Conservation (phyloP, 2,888 invertebrate species). For the Metacarcinus magister region DNA sequence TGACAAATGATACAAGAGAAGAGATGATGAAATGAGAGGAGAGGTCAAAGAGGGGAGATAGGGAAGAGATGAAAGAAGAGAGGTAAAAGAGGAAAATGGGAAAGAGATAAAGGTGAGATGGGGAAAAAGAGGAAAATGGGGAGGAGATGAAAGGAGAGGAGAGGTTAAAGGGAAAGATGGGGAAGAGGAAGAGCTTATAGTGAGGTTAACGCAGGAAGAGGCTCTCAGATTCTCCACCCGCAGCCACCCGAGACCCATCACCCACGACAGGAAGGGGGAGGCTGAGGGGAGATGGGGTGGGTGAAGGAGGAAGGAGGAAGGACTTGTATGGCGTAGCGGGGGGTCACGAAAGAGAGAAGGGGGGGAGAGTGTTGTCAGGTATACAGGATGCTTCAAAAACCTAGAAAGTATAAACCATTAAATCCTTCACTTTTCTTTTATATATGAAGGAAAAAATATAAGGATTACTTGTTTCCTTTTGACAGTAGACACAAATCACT, state of each 20-base stretch:
- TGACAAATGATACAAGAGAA: not conserved
- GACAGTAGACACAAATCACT: no score
- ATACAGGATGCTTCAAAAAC: no score
- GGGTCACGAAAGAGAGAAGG: slow-evolving; percentile 38
- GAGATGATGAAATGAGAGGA: not conserved
- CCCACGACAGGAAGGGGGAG: not conserved
- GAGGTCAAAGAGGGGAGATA: not conserved
- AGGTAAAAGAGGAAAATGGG: not conserved
- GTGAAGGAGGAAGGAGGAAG: not conserved
- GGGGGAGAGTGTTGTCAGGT: not conserved
- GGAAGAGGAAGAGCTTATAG: not conserved
- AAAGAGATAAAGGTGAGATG: not conserved
- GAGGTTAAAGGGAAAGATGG: not conserved
- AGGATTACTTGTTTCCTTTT: no score
- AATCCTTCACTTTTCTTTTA: no score
- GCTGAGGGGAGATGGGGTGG: not conserved
- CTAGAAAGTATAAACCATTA: no score
- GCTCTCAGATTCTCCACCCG: slow-evolving; percentile 34
- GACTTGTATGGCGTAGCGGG: not conserved
- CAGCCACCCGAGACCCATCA: slow-evolving; percentile 32
- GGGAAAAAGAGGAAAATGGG: not conserved
- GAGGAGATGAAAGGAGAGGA: not conserved
- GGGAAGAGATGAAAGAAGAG: not conserved
- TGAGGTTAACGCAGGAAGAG: slow-evolving; percentile 9
- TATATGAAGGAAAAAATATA: no score